phyloP scores from a whole-genome alignment of 2,888 invertebrate species.

The Microplitis manilae region DNA sequence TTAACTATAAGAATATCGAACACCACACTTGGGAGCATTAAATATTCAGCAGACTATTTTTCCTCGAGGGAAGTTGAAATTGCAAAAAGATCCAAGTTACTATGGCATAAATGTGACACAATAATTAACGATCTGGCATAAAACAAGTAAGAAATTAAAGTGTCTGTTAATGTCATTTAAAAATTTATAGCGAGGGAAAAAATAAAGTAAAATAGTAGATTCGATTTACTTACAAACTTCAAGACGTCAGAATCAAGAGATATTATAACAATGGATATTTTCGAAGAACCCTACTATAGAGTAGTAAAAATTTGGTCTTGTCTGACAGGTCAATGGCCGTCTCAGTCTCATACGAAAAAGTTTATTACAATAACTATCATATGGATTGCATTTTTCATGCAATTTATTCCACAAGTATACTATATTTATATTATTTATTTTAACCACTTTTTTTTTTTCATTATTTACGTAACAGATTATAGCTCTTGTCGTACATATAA shows the following conservation, averaged over 20 bases:
- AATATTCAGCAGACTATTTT: no score
- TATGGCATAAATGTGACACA: no score
- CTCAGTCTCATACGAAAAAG: constrained; percentile 32
- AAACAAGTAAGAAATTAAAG: no score
- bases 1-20: no score
- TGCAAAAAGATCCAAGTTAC: no score
- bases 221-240: not conserved
- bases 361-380: not conserved
- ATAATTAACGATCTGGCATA: no score
- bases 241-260: not conserved
- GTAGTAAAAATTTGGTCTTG: constrained; percentile 28
- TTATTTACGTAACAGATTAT: constrained; percentile 1
- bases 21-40: no score
- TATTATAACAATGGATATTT: constrained; percentile 42
- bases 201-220: not conserved
- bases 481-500: not conserved
- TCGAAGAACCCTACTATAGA: constrained; percentile 39
- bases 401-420: constrained; percentile 3
- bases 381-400: not conserved
- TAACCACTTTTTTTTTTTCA: no score
- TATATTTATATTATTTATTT: no score
- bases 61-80: no score
- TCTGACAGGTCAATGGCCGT: constrained; percentile 44
- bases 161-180: no score
- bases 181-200: no score